Evolutionary conservation across 2,113 vertebrate species (phyloP).

Genomic region (Grammomys surdaster): DNA sequence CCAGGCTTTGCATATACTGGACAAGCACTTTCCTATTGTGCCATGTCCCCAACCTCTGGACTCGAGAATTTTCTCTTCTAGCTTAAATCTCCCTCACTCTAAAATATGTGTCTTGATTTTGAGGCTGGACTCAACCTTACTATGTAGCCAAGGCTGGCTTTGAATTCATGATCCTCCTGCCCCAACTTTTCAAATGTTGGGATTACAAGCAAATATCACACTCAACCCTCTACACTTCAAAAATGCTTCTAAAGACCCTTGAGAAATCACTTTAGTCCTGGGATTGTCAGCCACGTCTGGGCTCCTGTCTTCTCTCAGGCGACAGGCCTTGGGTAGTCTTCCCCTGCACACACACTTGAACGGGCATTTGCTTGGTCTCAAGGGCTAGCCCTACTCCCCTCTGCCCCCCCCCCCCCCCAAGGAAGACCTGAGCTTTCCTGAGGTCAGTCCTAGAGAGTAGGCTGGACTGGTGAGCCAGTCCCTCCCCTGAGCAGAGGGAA

Average conservation of each 20-base stretch:
- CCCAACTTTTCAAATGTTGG: not conserved
- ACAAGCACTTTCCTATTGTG: not conserved
- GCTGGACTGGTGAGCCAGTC: not conserved
- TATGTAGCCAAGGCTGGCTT: not conserved
- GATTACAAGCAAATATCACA: not conserved
- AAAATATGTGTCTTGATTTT: not conserved
- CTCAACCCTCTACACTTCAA: not conserved
- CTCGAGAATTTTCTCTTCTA: not conserved
- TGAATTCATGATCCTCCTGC: not conserved
- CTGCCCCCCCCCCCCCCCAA: not conserved
- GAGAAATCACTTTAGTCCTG: not conserved
- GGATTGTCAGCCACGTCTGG: not conserved
- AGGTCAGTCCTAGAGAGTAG: not conserved
- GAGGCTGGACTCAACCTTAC: not conserved
- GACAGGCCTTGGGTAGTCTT: not conserved
- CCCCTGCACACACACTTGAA: too few species aligned
- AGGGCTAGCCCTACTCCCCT: not conserved
- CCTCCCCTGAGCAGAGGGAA: conserved; percentile 19
- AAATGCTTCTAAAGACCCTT: conserved; percentile 16
- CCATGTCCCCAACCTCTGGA: not conserved
- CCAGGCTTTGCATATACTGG: not conserved
- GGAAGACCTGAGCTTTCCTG: not conserved
- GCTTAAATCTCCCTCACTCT: not conserved
- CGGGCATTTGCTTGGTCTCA: not conserved
- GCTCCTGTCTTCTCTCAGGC: not conserved